Conservation (phyloP, 30 jellyfish, hydroid and myxozoan species). For the Pelagia noctiluca region DNA sequence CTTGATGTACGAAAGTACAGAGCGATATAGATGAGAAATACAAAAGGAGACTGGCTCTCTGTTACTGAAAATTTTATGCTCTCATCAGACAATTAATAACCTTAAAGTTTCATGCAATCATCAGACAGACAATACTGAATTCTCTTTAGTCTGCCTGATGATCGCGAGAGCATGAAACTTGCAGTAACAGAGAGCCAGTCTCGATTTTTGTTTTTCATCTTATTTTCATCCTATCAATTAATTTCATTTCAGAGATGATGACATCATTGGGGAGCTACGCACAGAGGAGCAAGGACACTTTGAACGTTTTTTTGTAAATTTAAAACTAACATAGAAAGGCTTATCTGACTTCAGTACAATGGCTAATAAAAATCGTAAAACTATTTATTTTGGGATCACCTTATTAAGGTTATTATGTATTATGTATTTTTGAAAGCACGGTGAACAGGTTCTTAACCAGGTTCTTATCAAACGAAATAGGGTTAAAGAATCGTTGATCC, state of each 20-base stretch:
- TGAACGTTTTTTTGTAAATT: slow-evolving; percentile 45
- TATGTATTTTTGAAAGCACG: background rate
- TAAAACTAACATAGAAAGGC: slow-evolving; percentile 27
- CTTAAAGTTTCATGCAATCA: background rate
- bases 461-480: background rate
- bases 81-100: background rate
- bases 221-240: background rate
- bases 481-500: background rate
- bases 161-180: background rate
- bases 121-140: background rate
- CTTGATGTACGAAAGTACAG: too few species aligned
- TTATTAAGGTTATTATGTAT: background rate
- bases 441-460: background rate
- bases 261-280: slow-evolving; percentile 43
- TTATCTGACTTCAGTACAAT: too few species aligned
- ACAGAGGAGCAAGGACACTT: slow-evolving; percentile 71
- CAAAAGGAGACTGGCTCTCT: too few species aligned
- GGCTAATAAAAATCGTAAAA: background rate
- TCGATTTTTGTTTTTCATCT: background rate
- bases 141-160: background rate
- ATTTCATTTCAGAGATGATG: slow-evolving; percentile 48
- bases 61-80: background rate
- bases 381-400: background rate
- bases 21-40: too few species aligned
- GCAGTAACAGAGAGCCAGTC: background rate